Conservation (phyloP, 2,113 vertebrate species). For the Grammomys dolichurus region DNA sequence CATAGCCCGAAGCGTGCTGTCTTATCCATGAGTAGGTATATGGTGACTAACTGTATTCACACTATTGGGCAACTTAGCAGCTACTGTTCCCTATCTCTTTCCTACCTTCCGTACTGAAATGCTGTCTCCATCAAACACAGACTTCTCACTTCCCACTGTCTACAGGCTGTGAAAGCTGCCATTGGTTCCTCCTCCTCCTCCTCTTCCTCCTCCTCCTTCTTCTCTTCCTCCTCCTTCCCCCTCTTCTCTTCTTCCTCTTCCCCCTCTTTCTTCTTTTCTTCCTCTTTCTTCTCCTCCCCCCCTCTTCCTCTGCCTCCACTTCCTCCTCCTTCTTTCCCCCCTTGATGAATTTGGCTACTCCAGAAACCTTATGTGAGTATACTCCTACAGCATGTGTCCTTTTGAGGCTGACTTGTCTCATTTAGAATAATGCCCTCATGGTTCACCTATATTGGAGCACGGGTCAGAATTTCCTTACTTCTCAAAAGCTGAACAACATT, state of each 20-base stretch:
- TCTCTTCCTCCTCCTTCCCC: too few relatives aligned
- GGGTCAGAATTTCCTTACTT: not conserved
- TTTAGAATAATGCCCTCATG: not conserved
- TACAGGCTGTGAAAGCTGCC: not conserved
- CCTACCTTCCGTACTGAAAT: not conserved
- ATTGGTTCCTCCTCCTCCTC: fast-evolving
- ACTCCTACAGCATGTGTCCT: not conserved
- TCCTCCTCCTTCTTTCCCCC: too few relatives aligned
- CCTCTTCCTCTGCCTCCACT: too few relatives aligned
- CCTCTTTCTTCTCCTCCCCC: too few relatives aligned
- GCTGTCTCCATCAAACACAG: not conserved
- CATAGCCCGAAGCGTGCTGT: not conserved
- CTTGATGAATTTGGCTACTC: not conserved
- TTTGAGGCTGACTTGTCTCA: not conserved
- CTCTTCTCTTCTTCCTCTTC: too few relatives aligned
- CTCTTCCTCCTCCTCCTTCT: fast-evolving
- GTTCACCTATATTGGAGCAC: not conserved
- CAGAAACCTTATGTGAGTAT: too few relatives aligned
- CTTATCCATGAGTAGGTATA: not conserved
- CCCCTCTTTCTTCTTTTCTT: too few relatives aligned
- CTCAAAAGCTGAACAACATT: not conserved
- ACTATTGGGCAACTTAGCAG: fast-evolving
- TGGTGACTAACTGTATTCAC: not conserved
- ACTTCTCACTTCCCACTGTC: fast-evolving
- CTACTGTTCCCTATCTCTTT: not conserved